phyloP scores from a whole-genome alignment of 2,797 vertebrate species.

The Eulemur rubriventer region DNA sequence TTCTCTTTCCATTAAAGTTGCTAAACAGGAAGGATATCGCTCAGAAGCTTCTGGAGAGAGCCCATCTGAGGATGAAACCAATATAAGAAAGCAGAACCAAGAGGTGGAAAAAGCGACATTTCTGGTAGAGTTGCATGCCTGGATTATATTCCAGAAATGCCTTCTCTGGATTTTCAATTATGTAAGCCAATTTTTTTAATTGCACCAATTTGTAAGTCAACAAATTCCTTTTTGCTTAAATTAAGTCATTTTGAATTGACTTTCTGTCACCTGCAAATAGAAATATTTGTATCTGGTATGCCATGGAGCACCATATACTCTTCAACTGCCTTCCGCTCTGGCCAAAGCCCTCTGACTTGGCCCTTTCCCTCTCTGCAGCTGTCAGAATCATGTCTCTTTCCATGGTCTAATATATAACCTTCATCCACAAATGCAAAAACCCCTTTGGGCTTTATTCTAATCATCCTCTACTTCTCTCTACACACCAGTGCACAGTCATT shows the following conservation, averaged over 20 bases:
- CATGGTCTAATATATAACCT: neutral
- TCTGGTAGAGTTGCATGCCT: neutral
- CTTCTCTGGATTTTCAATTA: neutral
- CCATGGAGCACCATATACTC: accelerated
- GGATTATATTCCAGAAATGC: neutral
- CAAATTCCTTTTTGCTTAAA: neutral
- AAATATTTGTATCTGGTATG: neutral
- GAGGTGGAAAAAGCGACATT: neutral
- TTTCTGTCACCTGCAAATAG: neutral
- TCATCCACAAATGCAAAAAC: neutral
- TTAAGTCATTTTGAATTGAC: neutral
- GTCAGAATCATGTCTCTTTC: neutral
- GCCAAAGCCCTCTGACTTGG: neutral
- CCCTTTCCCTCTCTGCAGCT: neutral
- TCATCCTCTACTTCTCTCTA: neutral
- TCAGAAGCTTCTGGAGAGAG: neutral
- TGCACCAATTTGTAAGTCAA: slow-evolving; percentile 11
- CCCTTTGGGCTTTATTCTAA: neutral
- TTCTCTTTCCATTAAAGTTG: neutral
- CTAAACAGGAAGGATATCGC: neutral
- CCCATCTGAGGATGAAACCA: neutral
- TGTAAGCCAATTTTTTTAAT: neutral
- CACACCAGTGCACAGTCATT: neutral
- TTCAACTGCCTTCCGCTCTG: neutral
- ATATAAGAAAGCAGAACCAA: neutral